A percentile compares a stretch with the other conserved stretches of the same genome.
Conservation (phyloP, 1,140 invertebrate species). For the Lepidurus couesii region DNA sequence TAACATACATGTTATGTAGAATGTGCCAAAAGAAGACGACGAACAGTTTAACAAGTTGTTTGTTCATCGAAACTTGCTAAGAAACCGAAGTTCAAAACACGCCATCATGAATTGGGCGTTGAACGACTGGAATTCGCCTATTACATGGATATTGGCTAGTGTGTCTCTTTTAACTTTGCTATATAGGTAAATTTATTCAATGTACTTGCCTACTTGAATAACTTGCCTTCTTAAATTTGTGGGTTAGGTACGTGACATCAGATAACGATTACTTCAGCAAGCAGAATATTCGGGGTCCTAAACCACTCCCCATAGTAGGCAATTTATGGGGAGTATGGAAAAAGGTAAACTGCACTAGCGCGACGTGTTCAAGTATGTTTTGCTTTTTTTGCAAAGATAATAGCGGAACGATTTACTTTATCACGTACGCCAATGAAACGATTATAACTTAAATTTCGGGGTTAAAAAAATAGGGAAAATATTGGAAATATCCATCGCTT, state of each 20-base stretch:
- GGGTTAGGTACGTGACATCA: constrained; percentile 15
- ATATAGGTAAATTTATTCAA: neutral
- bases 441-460: too few relatives aligned
- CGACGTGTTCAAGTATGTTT: too few relatives aligned
- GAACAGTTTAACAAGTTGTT: too few relatives aligned
- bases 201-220: too few relatives aligned
- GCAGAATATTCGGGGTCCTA: constrained; percentile 31
- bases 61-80: too few relatives aligned
- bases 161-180: neutral
- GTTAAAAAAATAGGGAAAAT: too few relatives aligned
- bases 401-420: neutral
- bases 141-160: neutral
- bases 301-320: constrained; percentile 29
- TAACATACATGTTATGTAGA: too few relatives aligned
- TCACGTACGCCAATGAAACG: neutral
- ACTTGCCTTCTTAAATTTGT: too few relatives aligned
- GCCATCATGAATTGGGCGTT: neutral
- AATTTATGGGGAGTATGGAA: constrained; percentile 34
- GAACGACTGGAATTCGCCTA: neutral
- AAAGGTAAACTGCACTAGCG: neutral
- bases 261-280: constrained; percentile 30
- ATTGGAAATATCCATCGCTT: too few relatives aligned
- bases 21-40: too few relatives aligned
- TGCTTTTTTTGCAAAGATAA: neutral
- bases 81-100: too few relatives aligned